Evolutionary conservation across 1,140 invertebrate genomes (phyloP), one percentile per base, ranked within the genome.

Genomic region (Rhagoletis zephyria): DNA sequence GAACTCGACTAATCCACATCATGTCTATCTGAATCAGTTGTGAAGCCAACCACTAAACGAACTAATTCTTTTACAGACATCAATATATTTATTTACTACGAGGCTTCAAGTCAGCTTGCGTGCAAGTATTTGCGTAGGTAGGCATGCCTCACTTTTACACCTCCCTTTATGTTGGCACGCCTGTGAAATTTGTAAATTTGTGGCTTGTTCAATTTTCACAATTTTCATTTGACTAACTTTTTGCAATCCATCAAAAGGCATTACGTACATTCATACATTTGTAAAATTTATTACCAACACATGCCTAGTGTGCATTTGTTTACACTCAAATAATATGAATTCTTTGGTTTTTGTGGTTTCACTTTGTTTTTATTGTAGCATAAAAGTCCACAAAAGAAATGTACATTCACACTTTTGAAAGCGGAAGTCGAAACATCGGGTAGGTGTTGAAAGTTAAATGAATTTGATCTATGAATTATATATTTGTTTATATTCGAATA

Each of bases 171-270:
- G n/a, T 59, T 7, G 40, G 4, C 5, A 14, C 4, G 67, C 9
- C 56, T 51, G 6, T 81, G 74, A 81, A 42, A 81, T 81, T 74
- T 81, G n/a, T 81, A 81, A 81, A 81, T 12, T 81, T 81, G 45
- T 30, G 74, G 48, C 30, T 81, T 81, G 74, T 81, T 81, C 45
- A 81, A 81, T 81, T 81, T 81, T 81, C 74, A 81, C 74, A 81
- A 81, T 81, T 81, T 81, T 81, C 74, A 81, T 81, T 81, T 48
- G 56, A 10, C 48, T 7, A 81, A 81, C 74, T 81, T 81, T 81
- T 81, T n/a, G 74, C 74, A 81, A 81, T 81, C 48, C 74, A 81
- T 59, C 74, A 81, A 81, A 81, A 51, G 74, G 48, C 9, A 81
- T 81, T 51, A 56, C n/a, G 10, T 12, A 81, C 74, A 30, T 42